Evolutionary conservation across 2,113 vertebrate genomes (phyloP).

Genomic region (Delphinapterus leucas): DNA sequence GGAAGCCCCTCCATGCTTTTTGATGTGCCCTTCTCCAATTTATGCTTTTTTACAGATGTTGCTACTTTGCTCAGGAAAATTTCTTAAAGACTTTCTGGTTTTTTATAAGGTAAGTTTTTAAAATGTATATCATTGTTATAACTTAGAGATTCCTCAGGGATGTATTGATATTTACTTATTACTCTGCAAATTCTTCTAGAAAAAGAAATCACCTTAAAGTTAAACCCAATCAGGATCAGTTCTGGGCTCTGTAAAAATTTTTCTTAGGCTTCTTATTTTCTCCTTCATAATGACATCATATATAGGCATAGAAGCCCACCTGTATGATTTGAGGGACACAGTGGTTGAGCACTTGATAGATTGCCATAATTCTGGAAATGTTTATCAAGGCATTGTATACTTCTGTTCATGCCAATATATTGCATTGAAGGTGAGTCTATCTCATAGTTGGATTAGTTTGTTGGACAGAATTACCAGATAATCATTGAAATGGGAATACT

Average conservation of each 20-base stretch:
- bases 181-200: not conserved
- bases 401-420: not conserved
- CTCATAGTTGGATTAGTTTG: not conserved
- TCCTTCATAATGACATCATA: not conserved
- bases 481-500: not conserved
- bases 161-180: not conserved
- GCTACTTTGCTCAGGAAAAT: constrained; percentile 55
- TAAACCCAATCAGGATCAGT: not conserved
- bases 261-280: not conserved
- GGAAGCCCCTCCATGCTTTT: not conserved
- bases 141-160: not conserved
- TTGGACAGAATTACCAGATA: not conserved
- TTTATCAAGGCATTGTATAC: not conserved
- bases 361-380: not conserved
- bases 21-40: not conserved
- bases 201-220: not conserved
- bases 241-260: not conserved
- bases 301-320: not conserved
- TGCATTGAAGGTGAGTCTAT: not conserved
- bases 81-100: constrained; percentile 45
- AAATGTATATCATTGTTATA: not conserved
- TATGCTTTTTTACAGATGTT: constrained; percentile 47
- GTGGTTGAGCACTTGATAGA: not conserved
- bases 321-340: not conserved
- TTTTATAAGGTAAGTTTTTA: constrained; percentile 63